phyloP scores from a whole-genome alignment of 2,888 invertebrate species.

The Stegana nigrithorax region DNA sequence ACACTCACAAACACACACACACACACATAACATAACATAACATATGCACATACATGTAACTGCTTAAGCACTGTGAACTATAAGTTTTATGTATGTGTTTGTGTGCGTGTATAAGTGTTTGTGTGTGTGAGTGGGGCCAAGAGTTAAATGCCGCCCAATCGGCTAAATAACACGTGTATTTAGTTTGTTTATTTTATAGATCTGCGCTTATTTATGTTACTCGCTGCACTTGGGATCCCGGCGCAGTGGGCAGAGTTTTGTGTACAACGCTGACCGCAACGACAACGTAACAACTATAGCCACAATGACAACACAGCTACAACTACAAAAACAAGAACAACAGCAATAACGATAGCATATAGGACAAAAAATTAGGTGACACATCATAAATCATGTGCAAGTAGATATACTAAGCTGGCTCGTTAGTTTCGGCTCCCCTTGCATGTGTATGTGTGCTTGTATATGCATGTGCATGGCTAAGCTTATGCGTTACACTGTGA shows the following conservation, averaged over 20 bases:
- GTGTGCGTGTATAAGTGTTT: conserved; percentile 2
- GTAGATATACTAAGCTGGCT: conserved; percentile 21
- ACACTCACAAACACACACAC: conserved; percentile 17
- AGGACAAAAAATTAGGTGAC: conserved; percentile 52
- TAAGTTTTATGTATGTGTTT: background rate
- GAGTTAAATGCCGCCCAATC: conserved; percentile 32
- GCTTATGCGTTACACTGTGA: no score
- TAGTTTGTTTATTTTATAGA: conserved; percentile 61
- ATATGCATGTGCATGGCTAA: background rate
- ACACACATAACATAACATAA: conserved; percentile 7
- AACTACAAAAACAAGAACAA: background rate
- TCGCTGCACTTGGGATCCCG: conserved; percentile 1
- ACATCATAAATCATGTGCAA: conserved; percentile 55
- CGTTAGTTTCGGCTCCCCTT: no score
- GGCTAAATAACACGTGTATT: conserved; percentile 45
- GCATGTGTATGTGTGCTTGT: background rate
- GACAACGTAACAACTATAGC: background rate
- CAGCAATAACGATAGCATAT: background rate
- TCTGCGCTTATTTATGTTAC: conserved; percentile 57
- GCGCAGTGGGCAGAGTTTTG: background rate
- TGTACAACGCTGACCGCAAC: conserved; percentile 9
- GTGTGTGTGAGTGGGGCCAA: conserved; percentile 23
- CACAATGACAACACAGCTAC: background rate
- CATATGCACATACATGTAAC: conserved; percentile 20
- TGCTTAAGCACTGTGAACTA: conserved; percentile 29